Base-by-base conservation (phyloP, 2,797 vertebrate genomes). In the Falco concolor region DNA sequence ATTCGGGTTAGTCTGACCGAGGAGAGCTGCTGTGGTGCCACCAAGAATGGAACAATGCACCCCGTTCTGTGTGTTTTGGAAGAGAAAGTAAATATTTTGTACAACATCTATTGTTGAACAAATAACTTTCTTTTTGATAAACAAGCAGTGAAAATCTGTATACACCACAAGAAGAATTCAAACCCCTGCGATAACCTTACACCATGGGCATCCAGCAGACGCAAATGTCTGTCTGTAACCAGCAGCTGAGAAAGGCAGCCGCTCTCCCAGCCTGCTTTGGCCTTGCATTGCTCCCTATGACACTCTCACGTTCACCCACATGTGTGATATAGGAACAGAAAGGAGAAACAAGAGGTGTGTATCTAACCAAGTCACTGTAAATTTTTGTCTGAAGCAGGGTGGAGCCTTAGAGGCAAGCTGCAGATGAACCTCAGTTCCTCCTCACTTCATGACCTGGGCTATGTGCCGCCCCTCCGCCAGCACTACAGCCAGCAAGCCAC, bases 121-220 rank as follows among this genome's bases (percentile, higher is more conserved):
- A 96, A 91, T 89, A 93, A 93, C 88, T 88, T 90, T 85, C 69
- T 86, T 86, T 69, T 42, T 68, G 11, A 89, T 70, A 96, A 96
- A 96, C 38, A 95, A 91, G 75, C 50, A 83, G 49, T 61, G 84
- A 60, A 61, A 92, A 84, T 79, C 68, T 92, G 65, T 83, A 52
- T 70, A 69, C 67, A 56, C 87, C 76, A 90, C 14, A 21, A 84
- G 54, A 92, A 77, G 93, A 90, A 87, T 85, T 84, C 64, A 83
- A 74, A 59, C 23, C 13, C 56, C 53, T 11, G 61, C 6, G n/a
- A 90, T 49, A 72, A 49, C 89, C 82, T 85, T 53, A 32, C 60
- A 80, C 25, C 57, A 40, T 9, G 8, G 25, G 63, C 10, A 0
- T 47, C 50, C 10, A 13, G 45, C 49, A 83, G 76, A 81, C 44